phyloP scores from a whole-genome alignment of 2,113 vertebrate genomes.

The Pavo muticus region DNA sequence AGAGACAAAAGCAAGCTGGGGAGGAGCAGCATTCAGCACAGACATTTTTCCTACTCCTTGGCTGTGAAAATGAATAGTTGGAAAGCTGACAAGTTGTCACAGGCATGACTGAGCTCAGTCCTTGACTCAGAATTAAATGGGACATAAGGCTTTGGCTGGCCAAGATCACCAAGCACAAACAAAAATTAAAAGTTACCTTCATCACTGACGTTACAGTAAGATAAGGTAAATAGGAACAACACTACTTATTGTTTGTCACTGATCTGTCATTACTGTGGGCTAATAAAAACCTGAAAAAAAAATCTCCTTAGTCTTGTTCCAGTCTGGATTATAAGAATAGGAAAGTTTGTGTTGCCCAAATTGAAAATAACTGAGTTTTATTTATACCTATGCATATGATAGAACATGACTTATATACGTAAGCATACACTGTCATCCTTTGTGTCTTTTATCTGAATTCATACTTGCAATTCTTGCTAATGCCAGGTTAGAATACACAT shows the following conservation, averaged over 20 bases:
- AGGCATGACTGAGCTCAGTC: slow-evolving; percentile 50
- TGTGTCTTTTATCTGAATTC: not conserved
- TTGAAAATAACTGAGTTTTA: not conserved
- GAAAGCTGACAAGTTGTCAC: slow-evolving; percentile 50
- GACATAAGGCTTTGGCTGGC: slow-evolving; percentile 10
- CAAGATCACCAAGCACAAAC: not conserved
- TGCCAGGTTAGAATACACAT: not conserved
- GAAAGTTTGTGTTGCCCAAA: not conserved
- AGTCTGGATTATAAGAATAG: not conserved
- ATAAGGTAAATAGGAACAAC: not conserved
- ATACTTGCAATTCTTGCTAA: not conserved
- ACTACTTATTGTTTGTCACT: not conserved
- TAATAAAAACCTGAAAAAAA: not conserved
- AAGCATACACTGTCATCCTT: not conserved
- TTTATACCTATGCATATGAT: not conserved
- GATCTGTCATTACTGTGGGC: not conserved
- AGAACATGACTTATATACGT: not conserved
- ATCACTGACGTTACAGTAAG: not conserved
- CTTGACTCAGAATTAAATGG: slow-evolving; percentile 43
- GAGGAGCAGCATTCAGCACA: not conserved
- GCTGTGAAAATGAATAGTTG: slow-evolving; percentile 35
- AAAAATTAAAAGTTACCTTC: slow-evolving; percentile 41
- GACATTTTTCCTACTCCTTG: slow-evolving; percentile 20
- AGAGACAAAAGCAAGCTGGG: slow-evolving; percentile 28
- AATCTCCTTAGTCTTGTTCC: not conserved